Evolutionary conservation across 2,113 vertebrate species (phyloP).

Genomic region (Columbina picui): DNA sequence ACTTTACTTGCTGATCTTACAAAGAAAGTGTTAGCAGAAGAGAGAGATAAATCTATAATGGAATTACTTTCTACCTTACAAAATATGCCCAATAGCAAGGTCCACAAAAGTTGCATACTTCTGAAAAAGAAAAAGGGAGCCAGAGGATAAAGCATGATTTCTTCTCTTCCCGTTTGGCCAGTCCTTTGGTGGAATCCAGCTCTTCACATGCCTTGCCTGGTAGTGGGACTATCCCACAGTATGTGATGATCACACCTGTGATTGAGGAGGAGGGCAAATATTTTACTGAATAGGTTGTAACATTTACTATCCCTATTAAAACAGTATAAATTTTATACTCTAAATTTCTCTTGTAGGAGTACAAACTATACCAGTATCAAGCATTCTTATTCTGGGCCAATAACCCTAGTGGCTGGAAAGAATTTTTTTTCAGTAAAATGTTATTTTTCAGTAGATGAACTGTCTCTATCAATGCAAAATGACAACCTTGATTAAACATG

Average conservation of each 20-base stretch:
- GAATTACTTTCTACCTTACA: constrained; percentile 18
- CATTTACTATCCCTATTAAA: not conserved
- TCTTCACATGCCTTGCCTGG: not conserved
- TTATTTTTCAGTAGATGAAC: not conserved
- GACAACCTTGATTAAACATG: not conserved
- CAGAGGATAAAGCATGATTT: not conserved
- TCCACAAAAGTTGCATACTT: not conserved
- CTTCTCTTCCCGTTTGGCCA: rapidly evolving
- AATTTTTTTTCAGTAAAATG: not conserved
- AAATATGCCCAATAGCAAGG: not conserved
- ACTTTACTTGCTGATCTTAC: constrained; percentile 40
- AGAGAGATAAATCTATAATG: constrained; percentile 46
- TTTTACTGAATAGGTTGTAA: not conserved
- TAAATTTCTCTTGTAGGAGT: not conserved
- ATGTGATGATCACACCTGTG: not conserved
- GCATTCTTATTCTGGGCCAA: not conserved
- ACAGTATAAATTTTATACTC: not conserved
- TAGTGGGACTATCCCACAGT: not conserved
- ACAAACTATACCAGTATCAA: not conserved
- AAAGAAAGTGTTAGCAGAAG: constrained; percentile 5
- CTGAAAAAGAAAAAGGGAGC: not conserved
- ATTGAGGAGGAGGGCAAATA: rapidly evolving
- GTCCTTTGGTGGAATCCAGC: not conserved
- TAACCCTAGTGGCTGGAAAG: not conserved
- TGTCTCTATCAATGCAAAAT: not conserved